Evolutionary conservation across 2,888 invertebrate genomes (phyloP), one percentile per base, ranked within the genome.

Genomic region (Xestobium rufovillosum): DNA sequence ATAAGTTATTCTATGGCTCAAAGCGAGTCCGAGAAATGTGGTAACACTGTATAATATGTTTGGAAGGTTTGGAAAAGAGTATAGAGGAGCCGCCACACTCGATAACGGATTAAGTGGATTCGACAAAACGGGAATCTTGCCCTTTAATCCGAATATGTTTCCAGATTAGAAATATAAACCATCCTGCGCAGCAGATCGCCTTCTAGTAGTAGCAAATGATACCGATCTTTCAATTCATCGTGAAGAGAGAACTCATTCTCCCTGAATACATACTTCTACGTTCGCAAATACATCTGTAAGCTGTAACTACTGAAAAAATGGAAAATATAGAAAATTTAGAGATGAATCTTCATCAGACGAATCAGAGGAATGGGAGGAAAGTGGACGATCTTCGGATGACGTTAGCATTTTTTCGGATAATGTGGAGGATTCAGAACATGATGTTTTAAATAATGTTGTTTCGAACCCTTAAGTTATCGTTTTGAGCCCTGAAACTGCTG

Each of bases 81-180:
- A 23, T 23, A 6, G 23, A 23, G n/a, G n/a, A n/a, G 27, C 11
- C 11, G 8, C 10, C 10, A 9, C 10, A 10, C 9, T 27, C 6
- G 10, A 10, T 11, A 27, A 27, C 10, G 27, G n/a, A 6, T 10
- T 27, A 11, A 27, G 27, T 27, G 27, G 10, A 6, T 11, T 27
- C 6, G 27, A 27, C 8, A 27, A 27, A 10, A 27, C 27, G 10
- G 27, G 27, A 8, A 27, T 27, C 6, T 6, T 8, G 6, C 27
- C 27, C 10, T 27, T 27, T 11, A 8, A 27, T 27, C 27, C 27
- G 27, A 27, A 27, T 10, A 10, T 27, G 6, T 27, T 27, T 10
- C 27, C 27, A 9, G 27, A 8, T 11, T 27, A 11, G 27, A n/a
- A 8, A 6, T 27, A 9, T 27, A 6, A 27, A 9, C 27, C 27